Conservation (phyloP, 1,140 invertebrate species). For the Bombus waltoni region DNA sequence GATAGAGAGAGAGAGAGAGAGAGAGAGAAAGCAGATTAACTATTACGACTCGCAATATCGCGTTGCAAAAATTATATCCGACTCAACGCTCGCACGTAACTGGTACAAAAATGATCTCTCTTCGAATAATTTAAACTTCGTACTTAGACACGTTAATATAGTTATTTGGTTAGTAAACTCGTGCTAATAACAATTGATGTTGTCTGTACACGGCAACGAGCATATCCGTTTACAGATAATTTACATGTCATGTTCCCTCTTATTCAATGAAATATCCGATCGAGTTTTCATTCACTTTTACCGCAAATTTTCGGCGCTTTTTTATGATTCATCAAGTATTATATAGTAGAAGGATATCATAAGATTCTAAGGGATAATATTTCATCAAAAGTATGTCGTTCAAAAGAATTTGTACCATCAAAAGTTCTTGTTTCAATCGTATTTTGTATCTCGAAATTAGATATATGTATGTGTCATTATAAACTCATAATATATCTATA, state of each 20-base stretch:
- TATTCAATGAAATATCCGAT: background rate
- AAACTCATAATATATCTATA: background rate
- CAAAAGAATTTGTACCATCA: background rate
- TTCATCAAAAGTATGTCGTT: background rate
- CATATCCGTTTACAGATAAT: background rate
- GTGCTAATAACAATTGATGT: conserved; percentile 45
- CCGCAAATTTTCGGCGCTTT: background rate
- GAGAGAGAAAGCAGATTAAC: background rate
- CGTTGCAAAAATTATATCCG: background rate
- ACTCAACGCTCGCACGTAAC: background rate
- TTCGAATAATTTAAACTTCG: conserved; percentile 5
- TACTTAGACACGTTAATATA: conserved; percentile 50
- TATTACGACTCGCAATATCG: background rate
- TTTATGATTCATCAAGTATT: background rate
- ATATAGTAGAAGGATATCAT: background rate
- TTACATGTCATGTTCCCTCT: background rate
- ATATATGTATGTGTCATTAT: background rate
- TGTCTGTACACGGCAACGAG: background rate
- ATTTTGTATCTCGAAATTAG: background rate
- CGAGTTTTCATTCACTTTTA: background rate
- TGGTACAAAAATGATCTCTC: conserved; percentile 1
- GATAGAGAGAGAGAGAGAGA: too few species aligned
- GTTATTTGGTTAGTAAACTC: conserved; percentile 57
- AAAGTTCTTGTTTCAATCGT: background rate
- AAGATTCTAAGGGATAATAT: background rate